Conservation (phyloP, 2,797 vertebrate species). For the Ptychadena robeensis region DNA sequence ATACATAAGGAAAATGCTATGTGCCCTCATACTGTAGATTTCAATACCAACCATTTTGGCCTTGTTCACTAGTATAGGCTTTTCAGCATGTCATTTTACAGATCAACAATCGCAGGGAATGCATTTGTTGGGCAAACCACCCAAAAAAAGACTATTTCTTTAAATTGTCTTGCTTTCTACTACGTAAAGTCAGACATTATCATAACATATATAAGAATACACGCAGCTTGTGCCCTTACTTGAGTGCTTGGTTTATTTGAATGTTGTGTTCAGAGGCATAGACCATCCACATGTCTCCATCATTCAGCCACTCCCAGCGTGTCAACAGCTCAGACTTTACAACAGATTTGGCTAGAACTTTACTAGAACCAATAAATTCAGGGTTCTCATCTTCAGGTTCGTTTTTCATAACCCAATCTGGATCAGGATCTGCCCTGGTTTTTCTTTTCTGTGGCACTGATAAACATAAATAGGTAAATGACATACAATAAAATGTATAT, state of each 20-base stretch:
- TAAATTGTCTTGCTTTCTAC: no score
- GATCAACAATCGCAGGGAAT: no score
- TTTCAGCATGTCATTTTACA: no score
- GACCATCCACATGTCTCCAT: constrained; percentile 46
- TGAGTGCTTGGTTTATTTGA: constrained; percentile 54
- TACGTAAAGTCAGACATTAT: no score
- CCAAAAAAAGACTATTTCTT: no score
- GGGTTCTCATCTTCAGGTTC: constrained; percentile 32
- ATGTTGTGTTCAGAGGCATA: constrained; percentile 34
- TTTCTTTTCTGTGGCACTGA: constrained; percentile 40
- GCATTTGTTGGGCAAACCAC: no score
- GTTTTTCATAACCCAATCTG: constrained; percentile 23
- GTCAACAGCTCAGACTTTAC: background rate
- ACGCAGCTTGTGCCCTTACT: constrained; percentile 46
- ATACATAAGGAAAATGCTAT: no score
- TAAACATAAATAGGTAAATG: background rate
- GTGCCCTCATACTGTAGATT: no score
- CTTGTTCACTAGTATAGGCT: no score
- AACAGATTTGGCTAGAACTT: background rate
- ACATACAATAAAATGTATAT: background rate
- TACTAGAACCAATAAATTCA: background rate
- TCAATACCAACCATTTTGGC: no score
- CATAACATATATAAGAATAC: no score
- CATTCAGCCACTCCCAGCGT: constrained; percentile 63
- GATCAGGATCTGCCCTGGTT: background rate